Evolutionary conservation across 2,113 vertebrate genomes (phyloP).

Genomic region (Crotalus helleri): DNA sequence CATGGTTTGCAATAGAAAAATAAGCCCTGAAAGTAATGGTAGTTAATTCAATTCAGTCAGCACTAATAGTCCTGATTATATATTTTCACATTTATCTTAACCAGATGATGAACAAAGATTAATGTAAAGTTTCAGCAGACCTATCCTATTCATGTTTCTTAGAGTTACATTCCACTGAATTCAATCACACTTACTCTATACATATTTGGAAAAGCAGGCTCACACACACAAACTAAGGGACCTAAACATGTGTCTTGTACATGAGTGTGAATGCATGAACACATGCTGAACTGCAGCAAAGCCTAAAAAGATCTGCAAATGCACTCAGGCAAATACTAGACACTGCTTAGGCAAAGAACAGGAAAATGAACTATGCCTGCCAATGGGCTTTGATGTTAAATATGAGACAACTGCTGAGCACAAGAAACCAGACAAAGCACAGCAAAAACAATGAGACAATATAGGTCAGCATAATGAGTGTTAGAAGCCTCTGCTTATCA

Average conservation of each 20-base stretch:
- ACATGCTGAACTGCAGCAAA: neutral
- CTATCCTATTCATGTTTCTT: neutral
- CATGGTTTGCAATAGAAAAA: neutral
- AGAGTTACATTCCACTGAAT: neutral
- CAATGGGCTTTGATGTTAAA: slow-evolving; percentile 16
- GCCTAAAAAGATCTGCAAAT: neutral
- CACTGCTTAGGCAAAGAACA: neutral
- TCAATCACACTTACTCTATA: neutral
- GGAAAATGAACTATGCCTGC: neutral
- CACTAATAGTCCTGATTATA: neutral
- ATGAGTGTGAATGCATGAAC: neutral
- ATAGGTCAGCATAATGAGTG: slow-evolving; percentile 19
- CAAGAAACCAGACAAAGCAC: slow-evolving; percentile 27
- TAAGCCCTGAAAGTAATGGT: neutral
- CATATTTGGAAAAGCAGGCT: neutral
- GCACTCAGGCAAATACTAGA: neutral
- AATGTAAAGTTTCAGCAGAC: neutral
- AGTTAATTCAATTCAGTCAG: neutral
- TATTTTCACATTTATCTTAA: neutral
- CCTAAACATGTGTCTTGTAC: neutral
- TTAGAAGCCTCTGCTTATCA: slow-evolving; percentile 12
- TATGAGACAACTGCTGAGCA: slow-evolving; percentile 31
- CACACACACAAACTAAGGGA: neutral
- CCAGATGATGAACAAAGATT: neutral
- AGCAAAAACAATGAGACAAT: slow-evolving; percentile 27